Evolutionary conservation across 1,140 invertebrate species (phyloP), one percentile per base, ranked within the genome.

Genomic region (Condylostylus longicornis): DNA sequence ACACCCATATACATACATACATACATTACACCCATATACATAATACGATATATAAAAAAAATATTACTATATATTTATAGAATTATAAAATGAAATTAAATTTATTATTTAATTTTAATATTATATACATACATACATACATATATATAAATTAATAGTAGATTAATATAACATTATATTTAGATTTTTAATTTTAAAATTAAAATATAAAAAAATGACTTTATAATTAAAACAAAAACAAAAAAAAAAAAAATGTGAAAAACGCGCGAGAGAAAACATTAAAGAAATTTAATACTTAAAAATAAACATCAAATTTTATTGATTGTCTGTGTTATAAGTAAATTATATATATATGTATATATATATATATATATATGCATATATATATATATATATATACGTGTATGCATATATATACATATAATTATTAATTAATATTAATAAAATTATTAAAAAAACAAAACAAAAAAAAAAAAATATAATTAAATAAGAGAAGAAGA

Each of bases 371-470:
- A 17, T 25, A 14, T 17, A 5, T 27, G 20, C 18, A 18, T 36
- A 12, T 29, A 15, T 30, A 37, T 30, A 13, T 35, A 25, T 35
- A 5, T 35, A 30, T 13, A 12, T 10, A 29, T 37, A 14, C 20
- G 14, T 17, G 7, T 30, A 22, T 35, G 33, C 23, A 25, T n/a
- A 25, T n/a, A 25, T n/a, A 25, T 25, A 25, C 7, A 25, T 25
- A 25, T 25, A 7, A 25, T 25, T 7, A 25, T 8, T 25, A 25
- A 25, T 25, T 25, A 7, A 8, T 25, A 7, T 25, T 25, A 8
- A 25, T 7, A 25, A n/a, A 25, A 25, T 25, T 53, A 53, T 53
- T 51, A 51, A 52, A 46, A 35, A n/a, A n/a, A n/a, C n/a, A 20
- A 18, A 42, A 35, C 9, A 31, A 30, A 19, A 22, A 29, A 23